These are phyloP conservation scores for Apaloderma vittatum DNA, from an alignment of 2,113 vertebrate species.

Conservation along the genomic window DNA sequence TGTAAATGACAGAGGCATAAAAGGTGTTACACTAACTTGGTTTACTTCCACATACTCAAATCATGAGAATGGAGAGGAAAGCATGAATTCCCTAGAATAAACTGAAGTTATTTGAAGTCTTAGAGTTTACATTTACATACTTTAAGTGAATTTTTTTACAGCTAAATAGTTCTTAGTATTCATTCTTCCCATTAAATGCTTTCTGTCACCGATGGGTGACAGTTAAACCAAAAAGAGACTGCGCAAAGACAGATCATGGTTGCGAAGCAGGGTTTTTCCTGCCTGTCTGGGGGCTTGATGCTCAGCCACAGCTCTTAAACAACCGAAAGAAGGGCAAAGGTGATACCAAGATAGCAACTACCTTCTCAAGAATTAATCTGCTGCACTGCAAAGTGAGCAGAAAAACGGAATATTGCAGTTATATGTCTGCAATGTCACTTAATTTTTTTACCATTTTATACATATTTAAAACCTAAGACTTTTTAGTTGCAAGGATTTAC, in stretches of 20 bases:
- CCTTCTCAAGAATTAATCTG: background rate
- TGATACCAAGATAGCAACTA: background rate
- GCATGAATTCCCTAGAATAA: background rate
- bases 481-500: background rate
- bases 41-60: background rate
- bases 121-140: rapidly evolving
- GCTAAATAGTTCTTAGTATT: background rate
- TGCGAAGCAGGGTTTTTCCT: background rate
- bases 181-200: background rate
- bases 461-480: background rate
- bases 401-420: background rate
- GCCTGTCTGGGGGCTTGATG: background rate
- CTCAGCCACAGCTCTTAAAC: background rate
- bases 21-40: background rate
- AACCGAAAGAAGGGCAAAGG: background rate
- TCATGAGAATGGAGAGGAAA: background rate
- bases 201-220: background rate
- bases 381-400: background rate
- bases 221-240: background rate
- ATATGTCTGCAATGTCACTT: background rate
- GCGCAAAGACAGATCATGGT: background rate
- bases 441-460: too few species aligned
- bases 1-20: background rate
- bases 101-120: background rate
- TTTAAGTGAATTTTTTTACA: background rate